Evolutionary conservation across 2,113 vertebrate genomes (phyloP), one percentile per base, ranked within the genome.

Genomic region (Microtus ochrogaster): DNA sequence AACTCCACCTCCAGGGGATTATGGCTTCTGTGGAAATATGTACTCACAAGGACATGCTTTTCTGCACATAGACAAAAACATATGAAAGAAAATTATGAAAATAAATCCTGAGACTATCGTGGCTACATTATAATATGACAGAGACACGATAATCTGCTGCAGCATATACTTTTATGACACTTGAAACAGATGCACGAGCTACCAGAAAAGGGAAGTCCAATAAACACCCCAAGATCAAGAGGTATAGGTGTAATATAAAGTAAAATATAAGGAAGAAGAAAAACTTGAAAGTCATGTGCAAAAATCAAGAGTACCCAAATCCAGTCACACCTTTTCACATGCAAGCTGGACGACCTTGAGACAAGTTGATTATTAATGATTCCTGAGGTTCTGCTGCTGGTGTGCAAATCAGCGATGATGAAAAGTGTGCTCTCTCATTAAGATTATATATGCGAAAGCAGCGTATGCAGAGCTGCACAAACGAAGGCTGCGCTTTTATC

Each of bases 401-500:
- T 63, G 44, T 96, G 33, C 88, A 94, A 96, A 96, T 93, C 73
- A 81, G 93, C 88, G 65, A 55, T 81, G 33, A 70, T 39, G 84
- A 89, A 70, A 81, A 22, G 2, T 49, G 47, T 68, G 84, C 58
- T 90, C 8, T 68, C 63, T 86, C 61, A 83, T 92, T 82, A 93
- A 72, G 33, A 77, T 66, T 84, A 92, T 26, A 49, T 61, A 82
- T 61, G 74, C 65, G 87, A 82, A 78, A 82, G 92, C n/a, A 82
- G 36, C 92, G 84, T 70, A 78, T 79, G 66, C 5, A 58, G 28
- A 55, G 21, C 39, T 63, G 12, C 41, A 44, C 30, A 94, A 94
- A 91, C 58, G 73, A 92, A 92, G 30, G 77, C 11, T 94, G 86
- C 68, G 65, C 88, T 70, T 95, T 88, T 92, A 92, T 30, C 30